phyloP scores from a whole-genome alignment of 2,797 vertebrate species.

The Enteromius treurensis region DNA sequence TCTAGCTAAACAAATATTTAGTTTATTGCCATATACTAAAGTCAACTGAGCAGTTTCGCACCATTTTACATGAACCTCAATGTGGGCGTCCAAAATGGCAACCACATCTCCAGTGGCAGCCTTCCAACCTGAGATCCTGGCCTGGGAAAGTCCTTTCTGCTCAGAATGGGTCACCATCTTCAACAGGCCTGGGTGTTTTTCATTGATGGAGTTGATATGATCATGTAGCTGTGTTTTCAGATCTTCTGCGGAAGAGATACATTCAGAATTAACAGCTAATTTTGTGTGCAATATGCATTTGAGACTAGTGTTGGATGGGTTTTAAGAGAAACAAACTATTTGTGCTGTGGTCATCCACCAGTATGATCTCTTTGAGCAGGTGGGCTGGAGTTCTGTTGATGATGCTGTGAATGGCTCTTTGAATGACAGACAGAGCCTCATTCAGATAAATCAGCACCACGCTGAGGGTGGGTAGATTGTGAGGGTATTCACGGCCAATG shows the following conservation, averaged over 20 bases:
- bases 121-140: conserved; percentile 76
- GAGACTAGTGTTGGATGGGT: neutral
- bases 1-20: neutral
- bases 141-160: conserved; percentile 78
- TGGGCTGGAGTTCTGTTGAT: conserved; percentile 74
- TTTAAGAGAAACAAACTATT: conserved; percentile 67
- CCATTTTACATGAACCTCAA: conserved; percentile 79
- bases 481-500: conserved; percentile 69
- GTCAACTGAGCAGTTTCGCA: conserved; percentile 48
- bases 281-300: too few relatives aligned
- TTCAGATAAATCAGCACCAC: conserved; percentile 81
- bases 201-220: conserved; percentile 66
- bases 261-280: neutral
- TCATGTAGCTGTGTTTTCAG: conserved; percentile 67
- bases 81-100: conserved; percentile 81
- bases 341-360: conserved; percentile 82
- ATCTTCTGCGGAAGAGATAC: conserved; percentile 65
- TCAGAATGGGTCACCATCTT: conserved; percentile 72
- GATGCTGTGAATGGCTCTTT: conserved; percentile 76
- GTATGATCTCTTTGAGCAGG: conserved; percentile 79
- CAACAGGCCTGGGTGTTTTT: conserved; percentile 67
- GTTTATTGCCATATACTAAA: neutral
- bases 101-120: conserved; percentile 76
- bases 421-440: conserved; percentile 81
- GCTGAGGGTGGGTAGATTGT: conserved; percentile 75